Evolutionary conservation across 2,113 vertebrate species (phyloP), one percentile per base, ranked within the genome.

Genomic region (Bostrychus sinensis): DNA sequence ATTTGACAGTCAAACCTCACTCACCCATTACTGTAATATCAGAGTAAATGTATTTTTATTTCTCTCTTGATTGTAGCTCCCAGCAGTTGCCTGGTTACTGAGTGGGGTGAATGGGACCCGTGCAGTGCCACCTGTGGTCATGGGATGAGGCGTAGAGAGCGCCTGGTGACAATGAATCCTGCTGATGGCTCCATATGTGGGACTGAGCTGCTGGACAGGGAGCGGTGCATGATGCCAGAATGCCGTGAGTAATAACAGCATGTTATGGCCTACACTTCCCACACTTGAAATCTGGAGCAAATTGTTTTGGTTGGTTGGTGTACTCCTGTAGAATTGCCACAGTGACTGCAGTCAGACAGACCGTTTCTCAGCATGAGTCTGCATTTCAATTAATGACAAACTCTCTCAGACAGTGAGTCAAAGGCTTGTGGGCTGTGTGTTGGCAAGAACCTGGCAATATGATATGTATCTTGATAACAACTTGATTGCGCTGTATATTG

Each of bases 171-270:
- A 90, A 96, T 95, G 95, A 94, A 93, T 58, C 97, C 96, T 0
- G 94, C 94, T 0, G 96, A 99, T 12, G 96, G 97, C 46, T 98
- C 97, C 51, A 91, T 94, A 91, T 99, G 97, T 84, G 95, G 93
- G 43, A 89, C 95, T 0, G 95, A 98, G 67, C 94, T 95, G n/a
- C 91, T 94, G 0, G 94, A 99, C 86, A 93, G 94, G 11, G 96
- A 98, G 88, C 98, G 98, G 58, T 99, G 97, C 91, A 98, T 97
- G 96, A 99, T 98, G 96, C 97, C 96, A 0, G 96, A 99, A 73
- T 99, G 97, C 78, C 96, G 97, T 99, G 87, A 95, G 97, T 92
- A 65, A n/a, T 92, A 66, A 16, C 17, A 46, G 10, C 17, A 5
- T 45, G 39, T 58, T 30, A 20, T 68, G 37, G 25, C 51, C 20